Base-by-base conservation (phyloP, 1,140 invertebrate genomes). In the Pararge aegeria region DNA sequence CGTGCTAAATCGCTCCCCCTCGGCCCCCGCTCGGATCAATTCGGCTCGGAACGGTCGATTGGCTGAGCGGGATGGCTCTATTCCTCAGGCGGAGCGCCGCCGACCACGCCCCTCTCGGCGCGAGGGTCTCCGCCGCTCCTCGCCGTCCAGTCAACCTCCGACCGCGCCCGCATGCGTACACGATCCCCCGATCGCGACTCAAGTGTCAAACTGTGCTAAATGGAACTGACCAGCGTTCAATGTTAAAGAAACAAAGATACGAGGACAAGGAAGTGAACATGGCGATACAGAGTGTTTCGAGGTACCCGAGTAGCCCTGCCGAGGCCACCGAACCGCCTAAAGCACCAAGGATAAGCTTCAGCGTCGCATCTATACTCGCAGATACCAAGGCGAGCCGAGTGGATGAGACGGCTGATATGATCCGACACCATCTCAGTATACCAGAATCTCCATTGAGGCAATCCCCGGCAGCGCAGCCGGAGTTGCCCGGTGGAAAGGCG, bases 301-400 rank as follows among this genome's bases (percentile, higher is more conserved):
- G 86, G 55, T 89, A 89, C 71, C 80, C 83, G 49, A 87, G 84
- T 80, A 90, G 90, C 76, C 90, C 91, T 62, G 90, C 90, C n/a
- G 77, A 91, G 64, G 77, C 91, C 50, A 87, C 92, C 27, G 92
- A 92, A 55, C 88, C 92, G 44, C 91, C 90, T 65, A 92, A 91
- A 64, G 80, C 79, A 4, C 87, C 90, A n/a, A 81, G 92, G 60
- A 92, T 94, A 66, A 94, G 93, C 80, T 94, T 94, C 80, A 94
- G 93, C 82, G 93, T 94, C 9, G 93, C 93, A 0, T 93, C 93
- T 0, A 87, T 94, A 19, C 73, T 94, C 62, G 93, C 93, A 0
- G 93, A 94, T 65, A 94, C 93, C 5, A 90, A 93, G 63, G 91
- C 91, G 4, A 75, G 71, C 51, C 83, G 89, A 63, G 80, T 52